phyloP scores from a whole-genome alignment of 2,888 invertebrate genomes.

The Apocheima hispidaria region DNA sequence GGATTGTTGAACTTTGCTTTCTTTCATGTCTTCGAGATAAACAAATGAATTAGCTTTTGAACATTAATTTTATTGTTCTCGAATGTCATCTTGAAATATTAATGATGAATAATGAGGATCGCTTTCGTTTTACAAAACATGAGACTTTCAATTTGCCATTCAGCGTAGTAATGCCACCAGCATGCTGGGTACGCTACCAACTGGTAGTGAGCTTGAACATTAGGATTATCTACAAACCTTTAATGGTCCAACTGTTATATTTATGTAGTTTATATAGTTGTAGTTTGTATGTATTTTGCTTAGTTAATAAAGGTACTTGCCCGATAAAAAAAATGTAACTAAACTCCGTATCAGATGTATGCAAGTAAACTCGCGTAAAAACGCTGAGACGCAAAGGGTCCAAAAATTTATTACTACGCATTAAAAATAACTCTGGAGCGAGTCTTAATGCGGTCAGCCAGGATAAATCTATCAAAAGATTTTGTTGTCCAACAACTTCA shows the following conservation, averaged over 20 bases:
- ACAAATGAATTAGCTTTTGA: constrained; percentile 51
- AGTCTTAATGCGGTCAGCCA: constrained; percentile 83
- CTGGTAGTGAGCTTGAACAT: too few relatives aligned
- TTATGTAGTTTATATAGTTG: too few relatives aligned
- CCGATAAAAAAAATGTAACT: constrained; percentile 31
- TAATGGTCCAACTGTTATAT: too few relatives aligned
- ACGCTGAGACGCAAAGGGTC: constrained; percentile 62
- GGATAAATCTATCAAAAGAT: constrained; percentile 87
- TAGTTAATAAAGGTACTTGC: too few relatives aligned
- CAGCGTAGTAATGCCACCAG: too few relatives aligned
- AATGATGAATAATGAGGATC: constrained; percentile 28
- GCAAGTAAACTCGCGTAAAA: constrained; percentile 58
- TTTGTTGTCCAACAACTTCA: constrained; percentile 86
- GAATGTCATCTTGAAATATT: constrained; percentile 24
- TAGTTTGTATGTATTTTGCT: too few relatives aligned
- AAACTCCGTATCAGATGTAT: constrained; percentile 16
- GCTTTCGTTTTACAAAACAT: constrained; percentile 12
- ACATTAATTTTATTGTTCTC: constrained; percentile 30
- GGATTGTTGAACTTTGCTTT: constrained; percentile 63
- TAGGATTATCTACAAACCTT: too few relatives aligned
- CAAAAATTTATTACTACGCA: constrained; percentile 78
- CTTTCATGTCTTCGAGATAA: constrained; percentile 60
- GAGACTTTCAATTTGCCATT: constrained; percentile 14
- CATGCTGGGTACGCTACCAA: too few relatives aligned
- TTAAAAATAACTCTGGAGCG: constrained; percentile 81